These are phyloP conservation scores for Sipha maydis DNA, from an alignment of 2,888 invertebrate species.

Conservation along the genomic window DNA sequence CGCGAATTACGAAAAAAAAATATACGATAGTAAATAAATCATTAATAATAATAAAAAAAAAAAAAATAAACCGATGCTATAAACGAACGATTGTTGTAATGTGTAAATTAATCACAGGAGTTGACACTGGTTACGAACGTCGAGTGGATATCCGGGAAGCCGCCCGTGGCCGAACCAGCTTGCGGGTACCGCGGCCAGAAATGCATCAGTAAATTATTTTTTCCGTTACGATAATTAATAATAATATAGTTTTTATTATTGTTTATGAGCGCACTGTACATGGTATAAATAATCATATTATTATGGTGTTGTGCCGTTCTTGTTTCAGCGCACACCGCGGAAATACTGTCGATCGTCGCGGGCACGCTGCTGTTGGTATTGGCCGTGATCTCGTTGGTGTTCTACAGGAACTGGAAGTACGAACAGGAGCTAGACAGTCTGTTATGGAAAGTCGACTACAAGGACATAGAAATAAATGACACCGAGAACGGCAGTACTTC, in stretches of 20 bases:
- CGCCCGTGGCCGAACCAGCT: constrained; percentile 84
- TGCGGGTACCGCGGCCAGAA: constrained; percentile 93
- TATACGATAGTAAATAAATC: too few relatives aligned
- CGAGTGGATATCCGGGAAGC: constrained; percentile 78
- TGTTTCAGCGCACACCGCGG: constrained; percentile 79
- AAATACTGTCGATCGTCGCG: constrained; percentile 85
- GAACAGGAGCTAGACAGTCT: constrained; percentile 93
- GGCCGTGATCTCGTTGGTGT: constrained; percentile 78
- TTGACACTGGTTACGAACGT: constrained; percentile 78
- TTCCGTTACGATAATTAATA: too few relatives aligned
- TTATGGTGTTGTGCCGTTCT: background rate
- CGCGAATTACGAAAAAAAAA: background rate
- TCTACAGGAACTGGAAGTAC: constrained; percentile 91
- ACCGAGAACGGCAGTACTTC: constrained; percentile 66
- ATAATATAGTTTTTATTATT: too few relatives aligned
- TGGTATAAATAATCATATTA: too few relatives aligned
- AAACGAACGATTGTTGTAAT: too few relatives aligned
- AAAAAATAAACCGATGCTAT: background rate
- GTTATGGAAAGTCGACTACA: constrained; percentile 93
- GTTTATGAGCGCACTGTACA: constrained; percentile 65
- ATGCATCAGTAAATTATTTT: constrained; percentile 80
- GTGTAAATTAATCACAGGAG: constrained; percentile 71
- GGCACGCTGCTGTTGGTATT: constrained; percentile 84
- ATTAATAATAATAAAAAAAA: background rate
- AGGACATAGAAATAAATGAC: constrained; percentile 83